Conservation (phyloP, 2,113 vertebrate genomes). For the Xenus cinereus region DNA sequence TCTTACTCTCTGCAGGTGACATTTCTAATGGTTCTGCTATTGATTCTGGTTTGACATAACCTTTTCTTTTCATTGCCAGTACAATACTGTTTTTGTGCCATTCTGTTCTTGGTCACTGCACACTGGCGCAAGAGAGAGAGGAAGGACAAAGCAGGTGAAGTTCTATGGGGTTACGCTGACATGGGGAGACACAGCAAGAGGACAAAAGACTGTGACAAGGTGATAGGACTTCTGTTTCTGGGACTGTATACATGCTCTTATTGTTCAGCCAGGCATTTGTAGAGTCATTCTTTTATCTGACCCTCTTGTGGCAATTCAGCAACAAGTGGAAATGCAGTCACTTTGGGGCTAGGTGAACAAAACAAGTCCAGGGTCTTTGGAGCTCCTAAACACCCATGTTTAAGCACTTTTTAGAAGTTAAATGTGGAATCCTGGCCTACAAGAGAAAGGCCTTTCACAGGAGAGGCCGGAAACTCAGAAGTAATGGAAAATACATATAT, state of each 20-base stretch:
- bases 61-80: neutral
- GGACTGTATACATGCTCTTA: neutral
- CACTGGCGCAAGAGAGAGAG: neutral
- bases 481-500: neutral
- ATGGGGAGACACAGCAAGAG: neutral
- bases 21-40: conserved; percentile 23
- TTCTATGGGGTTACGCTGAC: neutral
- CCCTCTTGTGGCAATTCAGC: neutral
- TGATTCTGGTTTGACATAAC: conserved; percentile 18
- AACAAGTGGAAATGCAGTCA: neutral
- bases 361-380: neutral
- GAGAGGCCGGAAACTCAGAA: neutral
- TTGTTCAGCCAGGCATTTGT: neutral
- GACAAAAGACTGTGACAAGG: neutral
- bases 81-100: neutral
- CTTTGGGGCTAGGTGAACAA: neutral
- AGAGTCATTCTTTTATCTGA: neutral
- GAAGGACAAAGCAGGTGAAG: neutral
- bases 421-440: neutral
- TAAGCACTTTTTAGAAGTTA: neutral
- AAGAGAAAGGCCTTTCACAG: neutral
- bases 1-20: conserved; percentile 12
- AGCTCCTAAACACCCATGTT: neutral
- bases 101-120: neutral
- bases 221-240: neutral